Evolutionary conservation across 2,888 invertebrate species (phyloP), one percentile per base, ranked within the genome.

Genomic region (Cerceris ruficornis): DNA sequence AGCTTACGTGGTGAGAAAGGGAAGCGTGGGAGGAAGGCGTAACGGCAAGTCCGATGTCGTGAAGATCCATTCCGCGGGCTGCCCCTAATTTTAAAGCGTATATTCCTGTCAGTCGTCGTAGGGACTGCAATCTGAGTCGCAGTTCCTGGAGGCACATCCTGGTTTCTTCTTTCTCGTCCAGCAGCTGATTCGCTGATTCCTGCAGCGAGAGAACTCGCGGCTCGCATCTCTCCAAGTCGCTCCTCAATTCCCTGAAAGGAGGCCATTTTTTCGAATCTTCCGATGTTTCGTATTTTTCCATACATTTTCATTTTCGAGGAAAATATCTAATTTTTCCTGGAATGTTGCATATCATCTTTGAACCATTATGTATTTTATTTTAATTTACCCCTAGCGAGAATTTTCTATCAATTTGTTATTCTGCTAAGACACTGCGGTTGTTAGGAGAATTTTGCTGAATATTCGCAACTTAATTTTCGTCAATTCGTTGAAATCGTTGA

Each of bases 141-240:
- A 98, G 94, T 91, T 97, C 96, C 72, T 96, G 96, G 88, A 98
- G 94, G 81, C 96, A 95, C 82, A 94, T 94, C 13, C 95, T 95
- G 49, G 94, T 94, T 68, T 95, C 95, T 2, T 81, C 87, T 28
- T 89, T 82, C 55, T 92, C 90, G n/a, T 92, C 90, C 6, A 97
- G 93, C 83, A 98, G 93, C 88, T 96, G 96, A 90, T 95, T 95
- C 5, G 97, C 97, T 0, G 97, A 96, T 90, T 97, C 96, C 86
- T 97, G 96, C 60, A 98, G 93, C 73, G 98, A 97, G 80, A 96
- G 93, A 59, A 98, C 97, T 67, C 98, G 94, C 0, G 98, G 97
- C 92, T 98, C 98, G 88, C 97, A 97, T 74, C 96, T 94, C 88
- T 96, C 96, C 81, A 98, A 93, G 89, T 98, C 98, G 81, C 95